Base-by-base conservation (phyloP, 1,140 invertebrate genomes). In the Hestina assimilis region DNA sequence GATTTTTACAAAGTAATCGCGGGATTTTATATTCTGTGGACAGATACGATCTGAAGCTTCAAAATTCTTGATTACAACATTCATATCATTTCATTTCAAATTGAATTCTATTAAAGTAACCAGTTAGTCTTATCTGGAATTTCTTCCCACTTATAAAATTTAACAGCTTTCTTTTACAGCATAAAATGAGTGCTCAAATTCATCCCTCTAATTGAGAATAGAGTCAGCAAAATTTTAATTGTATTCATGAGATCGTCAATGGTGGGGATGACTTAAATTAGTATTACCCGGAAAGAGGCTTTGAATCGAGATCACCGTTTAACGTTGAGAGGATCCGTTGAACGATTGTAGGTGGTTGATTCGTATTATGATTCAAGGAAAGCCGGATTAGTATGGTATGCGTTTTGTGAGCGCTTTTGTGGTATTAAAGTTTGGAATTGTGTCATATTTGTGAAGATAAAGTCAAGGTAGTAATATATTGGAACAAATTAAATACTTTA, bases 191-290 rank as follows among this genome's bases (percentile, higher is more conserved):
- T 19, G 1, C 15, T 9, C 3, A 38, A 38, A 17, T 12, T 20
- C 33, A 17, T 14, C 19, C 33, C 8, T 2, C 2, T 19, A 20
- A 38, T 38, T 38, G 33, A 23, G 11, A n/a, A n/a, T n/a, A n/a
- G n/a, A 33, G 40, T 58, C 40, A 58, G 56, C 56, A 31, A 26
- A 50, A 51, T 45, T 52, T 54, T 54, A 60, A 54, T 41, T 42
- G 38, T 31, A 33, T 42, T 29, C 43, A 46, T 21, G 9, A 28
- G 26, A 52, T 4, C 29, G 43, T 52, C 41, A 28, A 38, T 35
- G 21, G 47, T 21, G 47, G 46, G 19, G 41, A 46, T 35, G 43
- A 53, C 40, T 54, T 24, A 48, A 60, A 60, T 60, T 54, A 38
- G 43, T 33, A 54, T 60, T 60, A 60, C 53, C 46, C 43, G 21